phyloP scores from a whole-genome alignment of 2,113 vertebrate species.

The Micromys minutus region DNA sequence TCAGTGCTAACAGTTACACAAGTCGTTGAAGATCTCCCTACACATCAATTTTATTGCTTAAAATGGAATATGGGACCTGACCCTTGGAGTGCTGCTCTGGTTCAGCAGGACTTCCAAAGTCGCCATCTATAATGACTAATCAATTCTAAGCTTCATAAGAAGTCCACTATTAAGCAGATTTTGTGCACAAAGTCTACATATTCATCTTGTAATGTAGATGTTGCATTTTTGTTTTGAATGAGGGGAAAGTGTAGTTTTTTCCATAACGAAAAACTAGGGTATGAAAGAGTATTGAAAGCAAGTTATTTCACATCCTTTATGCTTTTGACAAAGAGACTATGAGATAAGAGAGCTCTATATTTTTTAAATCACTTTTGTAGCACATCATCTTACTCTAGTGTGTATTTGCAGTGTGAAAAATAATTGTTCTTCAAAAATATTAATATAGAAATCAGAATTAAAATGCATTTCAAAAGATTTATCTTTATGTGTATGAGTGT shows the following conservation, averaged over 20 bases:
- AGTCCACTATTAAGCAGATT: neutral
- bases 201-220: neutral
- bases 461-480: neutral
- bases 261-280: neutral
- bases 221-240: neutral
- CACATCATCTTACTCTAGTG: neutral
- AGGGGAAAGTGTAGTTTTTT: neutral
- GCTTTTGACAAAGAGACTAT: neutral
- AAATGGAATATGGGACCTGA: neutral
- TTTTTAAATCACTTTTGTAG: neutral
- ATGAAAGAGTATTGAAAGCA: neutral
- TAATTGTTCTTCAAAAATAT: neutral
- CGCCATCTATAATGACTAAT: neutral
- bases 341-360: neutral
- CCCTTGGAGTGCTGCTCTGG: neutral
- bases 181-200: neutral
- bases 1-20: neutral
- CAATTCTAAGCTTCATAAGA: neutral
- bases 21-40: conserved; percentile 21
- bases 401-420: neutral
- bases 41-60: neutral
- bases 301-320: neutral
- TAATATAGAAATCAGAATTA: neutral
- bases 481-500: neutral
- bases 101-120: neutral